phyloP scores from a whole-genome alignment of 2,797 vertebrate genomes.

The Pelobates cultripes region DNA sequence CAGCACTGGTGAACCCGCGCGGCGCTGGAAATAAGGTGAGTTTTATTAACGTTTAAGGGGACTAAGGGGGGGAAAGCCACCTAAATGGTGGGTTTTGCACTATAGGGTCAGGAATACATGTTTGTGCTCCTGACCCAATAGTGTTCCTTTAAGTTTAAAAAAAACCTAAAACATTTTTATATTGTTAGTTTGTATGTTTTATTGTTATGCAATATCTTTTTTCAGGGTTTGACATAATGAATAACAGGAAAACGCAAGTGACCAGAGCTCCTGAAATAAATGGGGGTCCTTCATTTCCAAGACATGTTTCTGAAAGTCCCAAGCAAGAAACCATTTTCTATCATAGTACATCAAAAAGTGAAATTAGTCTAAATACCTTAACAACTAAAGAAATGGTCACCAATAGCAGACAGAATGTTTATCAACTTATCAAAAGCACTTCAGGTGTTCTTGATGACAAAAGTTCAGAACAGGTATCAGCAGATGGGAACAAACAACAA shows the following conservation, averaged over 20 bases:
- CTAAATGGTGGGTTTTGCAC: no score
- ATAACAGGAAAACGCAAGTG: neutral
- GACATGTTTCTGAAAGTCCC: neutral
- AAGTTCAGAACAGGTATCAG: neutral
- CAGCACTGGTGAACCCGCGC: no score
- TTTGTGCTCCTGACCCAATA: no score
- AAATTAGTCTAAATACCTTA: neutral
- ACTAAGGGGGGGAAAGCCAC: no score
- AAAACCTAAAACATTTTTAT: no score
- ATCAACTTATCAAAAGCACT: neutral
- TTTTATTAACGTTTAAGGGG: no score
- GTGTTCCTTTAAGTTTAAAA: no score
- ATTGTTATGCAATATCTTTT: neutral
- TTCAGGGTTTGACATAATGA: constrained; percentile 35
- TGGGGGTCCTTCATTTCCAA: neutral
- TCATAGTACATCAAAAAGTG: neutral
- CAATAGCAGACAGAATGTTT: neutral
- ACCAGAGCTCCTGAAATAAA: neutral
- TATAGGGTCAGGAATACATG: no score
- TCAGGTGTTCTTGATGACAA: neutral
- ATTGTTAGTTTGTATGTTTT: no score
- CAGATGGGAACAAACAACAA: neutral
- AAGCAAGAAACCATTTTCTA: neutral
- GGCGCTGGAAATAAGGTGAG: no score
- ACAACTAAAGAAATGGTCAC: neutral